phyloP scores from a whole-genome alignment of 2,113 vertebrate genomes.

The Burhinus bistriatus region DNA sequence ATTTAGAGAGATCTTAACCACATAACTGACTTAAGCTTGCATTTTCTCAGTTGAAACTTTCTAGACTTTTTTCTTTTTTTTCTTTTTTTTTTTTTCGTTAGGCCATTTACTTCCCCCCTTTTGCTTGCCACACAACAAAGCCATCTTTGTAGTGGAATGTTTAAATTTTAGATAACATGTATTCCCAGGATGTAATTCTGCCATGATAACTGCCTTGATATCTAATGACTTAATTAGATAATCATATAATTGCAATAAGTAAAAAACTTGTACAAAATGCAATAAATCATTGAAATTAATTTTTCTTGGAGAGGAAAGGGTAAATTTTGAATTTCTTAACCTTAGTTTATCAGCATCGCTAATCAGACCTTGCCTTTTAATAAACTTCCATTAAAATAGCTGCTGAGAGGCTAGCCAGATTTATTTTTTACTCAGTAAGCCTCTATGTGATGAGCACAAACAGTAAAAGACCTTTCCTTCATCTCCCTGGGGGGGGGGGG shows the following conservation, averaged over 20 bases:
- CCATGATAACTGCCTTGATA: constrained; percentile 47
- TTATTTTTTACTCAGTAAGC: background rate
- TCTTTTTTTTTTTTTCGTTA: background rate
- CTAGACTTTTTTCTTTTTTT: too few species aligned
- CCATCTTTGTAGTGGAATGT: background rate
- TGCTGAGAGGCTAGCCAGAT: background rate
- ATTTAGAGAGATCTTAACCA: too few species aligned
- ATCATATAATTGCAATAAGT: constrained; percentile 55
- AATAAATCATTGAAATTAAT: constrained; percentile 17
- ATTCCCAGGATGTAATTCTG: constrained; percentile 38
- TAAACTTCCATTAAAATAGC: background rate
- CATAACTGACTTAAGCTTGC: background rate
- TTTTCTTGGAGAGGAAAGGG: background rate
- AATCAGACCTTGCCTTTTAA: background rate
- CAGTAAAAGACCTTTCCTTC: background rate
- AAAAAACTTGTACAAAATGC: constrained; percentile 17
- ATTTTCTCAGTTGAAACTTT: background rate
- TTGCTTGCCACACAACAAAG: background rate
- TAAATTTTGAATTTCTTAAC: background rate
- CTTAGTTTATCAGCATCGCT: background rate
- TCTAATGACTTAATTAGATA: constrained; percentile 69
- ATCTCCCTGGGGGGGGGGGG: background rate
- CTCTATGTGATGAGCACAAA: background rate
- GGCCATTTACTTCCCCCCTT: background rate
- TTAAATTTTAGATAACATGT: background rate